Base-by-base conservation (phyloP, 1,140 invertebrate species). In the Carcinoscorpius rotundicauda region DNA sequence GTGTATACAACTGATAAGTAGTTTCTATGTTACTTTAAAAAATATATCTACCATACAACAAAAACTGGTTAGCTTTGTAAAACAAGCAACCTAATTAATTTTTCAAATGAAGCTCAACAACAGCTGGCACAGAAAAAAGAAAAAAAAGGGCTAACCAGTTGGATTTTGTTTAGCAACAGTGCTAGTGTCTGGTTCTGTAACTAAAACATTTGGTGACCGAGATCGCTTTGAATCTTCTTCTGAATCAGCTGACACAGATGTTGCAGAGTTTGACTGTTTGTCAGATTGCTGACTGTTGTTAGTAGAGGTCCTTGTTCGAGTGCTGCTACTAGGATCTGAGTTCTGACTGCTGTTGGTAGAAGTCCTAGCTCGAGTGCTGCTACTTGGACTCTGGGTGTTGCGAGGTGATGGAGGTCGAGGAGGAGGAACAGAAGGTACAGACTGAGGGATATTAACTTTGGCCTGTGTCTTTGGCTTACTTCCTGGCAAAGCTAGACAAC, bases 131-230 rank as follows among this genome's bases (percentile, higher is more conserved):
- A 29, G 4, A 10, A 6, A 9, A 48, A 65, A 49, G 50, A 52
- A 50, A 63, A 60, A 49, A 50, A 61, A 57, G 61, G 49, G 64
- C 66, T 63, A 66, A 76, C 74, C 74, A 67, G 71, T 68, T n/a
- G 70, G 66, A 62, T 64, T 72, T 55, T 71, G 67, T 67, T 73
- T 72, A 58, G 74, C 70, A 50, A 74, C 70, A 60, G 76, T 77
- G 66, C 79, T 80, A n/a, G 80, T 81, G 68, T 79, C 80, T 52
- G 80, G 80, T 71, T 81, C 80, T 11, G 79, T 77, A n/a, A 81
- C 74, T 49, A 74, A 74, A 64, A 78, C 73, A 59, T 70, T 73
- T 6, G 73, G 70, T 52, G 67, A 66, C 64, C 68, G 56, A 29
- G n/a, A 11, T 68, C 66, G 73, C 51, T 72, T 60, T 64, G 62